Evolutionary conservation across 2,113 vertebrate genomes (phyloP).

Genomic region (Herpailurus yagouaroundi): DNA sequence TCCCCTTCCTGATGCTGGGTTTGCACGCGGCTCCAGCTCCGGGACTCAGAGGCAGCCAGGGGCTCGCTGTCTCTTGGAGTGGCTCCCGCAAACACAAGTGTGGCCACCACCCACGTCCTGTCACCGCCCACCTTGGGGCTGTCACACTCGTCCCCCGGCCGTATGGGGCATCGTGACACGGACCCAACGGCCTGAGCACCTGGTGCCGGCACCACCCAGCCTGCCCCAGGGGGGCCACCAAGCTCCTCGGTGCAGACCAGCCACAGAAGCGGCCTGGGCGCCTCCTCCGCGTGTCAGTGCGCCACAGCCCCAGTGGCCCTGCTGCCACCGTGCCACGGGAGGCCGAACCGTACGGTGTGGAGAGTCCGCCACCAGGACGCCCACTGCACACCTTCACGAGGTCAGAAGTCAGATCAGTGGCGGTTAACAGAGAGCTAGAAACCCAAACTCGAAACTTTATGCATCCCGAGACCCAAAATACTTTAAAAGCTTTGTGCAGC

Average conservation of each 20-base stretch:
- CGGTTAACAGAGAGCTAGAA: background rate
- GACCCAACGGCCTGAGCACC: background rate
- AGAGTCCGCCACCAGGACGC: background rate
- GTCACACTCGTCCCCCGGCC: background rate
- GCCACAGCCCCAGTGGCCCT: background rate
- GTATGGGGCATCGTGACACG: background rate
- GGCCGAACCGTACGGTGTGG: background rate
- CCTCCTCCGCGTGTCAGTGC: too few relatives aligned
- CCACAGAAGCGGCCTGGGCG: background rate
- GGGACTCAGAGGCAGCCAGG: background rate
- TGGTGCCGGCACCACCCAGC: too few relatives aligned
- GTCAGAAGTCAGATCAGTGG: background rate
- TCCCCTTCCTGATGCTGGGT: background rate
- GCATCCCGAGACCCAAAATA: too few relatives aligned
- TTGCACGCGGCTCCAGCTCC: background rate
- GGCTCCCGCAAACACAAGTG: background rate
- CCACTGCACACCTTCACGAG: background rate
- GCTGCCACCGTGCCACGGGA: fast-evolving
- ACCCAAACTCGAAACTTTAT: background rate
- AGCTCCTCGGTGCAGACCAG: background rate
- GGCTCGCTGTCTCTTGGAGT: background rate
- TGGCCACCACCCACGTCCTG: background rate
- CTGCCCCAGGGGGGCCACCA: too few relatives aligned
- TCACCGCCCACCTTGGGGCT: background rate
- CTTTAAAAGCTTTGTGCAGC: background rate